Conservation (phyloP, 2,888 invertebrate genomes). For the Drosophila borborema region DNA sequence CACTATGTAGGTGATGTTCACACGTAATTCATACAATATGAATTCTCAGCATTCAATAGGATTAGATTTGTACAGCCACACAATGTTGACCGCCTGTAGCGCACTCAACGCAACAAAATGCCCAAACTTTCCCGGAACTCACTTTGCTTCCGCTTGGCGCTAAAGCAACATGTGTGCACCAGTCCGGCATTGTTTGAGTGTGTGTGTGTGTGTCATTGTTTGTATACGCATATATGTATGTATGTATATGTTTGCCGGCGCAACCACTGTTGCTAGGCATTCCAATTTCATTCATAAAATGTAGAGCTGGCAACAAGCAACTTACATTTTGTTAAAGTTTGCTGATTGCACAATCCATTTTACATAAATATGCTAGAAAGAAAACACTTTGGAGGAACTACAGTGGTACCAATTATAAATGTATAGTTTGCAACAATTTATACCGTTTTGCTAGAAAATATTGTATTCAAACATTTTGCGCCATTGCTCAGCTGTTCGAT, state of each 20-base stretch:
- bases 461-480: constrained; percentile 30
- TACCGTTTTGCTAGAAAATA: not conserved
- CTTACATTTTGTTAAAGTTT: not conserved
- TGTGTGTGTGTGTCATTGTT: constrained; percentile 11
- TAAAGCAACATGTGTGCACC: constrained; percentile 71
- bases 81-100: constrained; percentile 43
- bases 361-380: not conserved
- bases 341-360: not conserved
- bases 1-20: not conserved
- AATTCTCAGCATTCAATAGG: constrained; percentile 1
- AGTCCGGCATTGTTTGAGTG: constrained; percentile 24
- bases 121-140: constrained; percentile 52
- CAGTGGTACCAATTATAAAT: not conserved
- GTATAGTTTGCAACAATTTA: not conserved
- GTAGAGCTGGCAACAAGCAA: not conserved
- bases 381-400: not conserved
- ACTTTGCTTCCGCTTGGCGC: constrained; percentile 62
- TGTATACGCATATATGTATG: constrained; percentile 6
- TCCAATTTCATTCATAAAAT: constrained; percentile 53
- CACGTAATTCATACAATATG: not conserved
- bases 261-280: constrained; percentile 41
- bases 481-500: constrained; percentile 23
- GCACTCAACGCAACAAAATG: constrained; percentile 32
- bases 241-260: constrained; percentile 31
- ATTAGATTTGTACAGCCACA: constrained; percentile 11